Conservation (phyloP, 2,888 invertebrate genomes). For the Xanthorhoe spadicearia region DNA sequence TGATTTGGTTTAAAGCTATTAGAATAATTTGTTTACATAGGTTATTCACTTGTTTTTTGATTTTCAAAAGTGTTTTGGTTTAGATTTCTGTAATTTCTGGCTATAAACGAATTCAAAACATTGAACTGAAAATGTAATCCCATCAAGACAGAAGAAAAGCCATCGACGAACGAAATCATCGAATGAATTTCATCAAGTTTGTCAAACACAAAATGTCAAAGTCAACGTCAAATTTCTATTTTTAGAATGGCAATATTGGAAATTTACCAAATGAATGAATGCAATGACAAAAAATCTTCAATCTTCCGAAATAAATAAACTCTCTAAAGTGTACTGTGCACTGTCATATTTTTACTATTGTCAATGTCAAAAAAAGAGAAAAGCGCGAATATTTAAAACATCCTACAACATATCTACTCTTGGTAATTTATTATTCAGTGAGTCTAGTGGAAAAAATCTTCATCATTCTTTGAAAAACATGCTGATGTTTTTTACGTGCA, state of each 20-base stretch:
- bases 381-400: conserved; percentile 35
- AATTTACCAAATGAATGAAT: too few relatives aligned
- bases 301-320: too few relatives aligned
- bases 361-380: conserved; percentile 12
- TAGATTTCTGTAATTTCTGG: conserved; percentile 8
- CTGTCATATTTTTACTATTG: background rate
- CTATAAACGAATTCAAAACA: conserved; percentile 30
- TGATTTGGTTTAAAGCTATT: conserved; percentile 23
- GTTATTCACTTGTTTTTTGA: conserved; percentile 17
- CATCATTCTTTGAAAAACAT: background rate
- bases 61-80: conserved; percentile 3
- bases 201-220: conserved; percentile 1
- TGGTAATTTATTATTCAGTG: too few relatives aligned
- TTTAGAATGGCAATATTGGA: too few relatives aligned
- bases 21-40: conserved; percentile 28
- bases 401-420: too few relatives aligned
- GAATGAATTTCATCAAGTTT: background rate
- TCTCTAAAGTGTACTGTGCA: background rate
- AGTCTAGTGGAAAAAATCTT: too few relatives aligned
- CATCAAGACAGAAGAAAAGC: background rate
- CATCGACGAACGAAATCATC: conserved; percentile 6
- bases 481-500: background rate
- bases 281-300: too few relatives aligned
- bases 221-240: too few relatives aligned
- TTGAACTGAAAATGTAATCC: conserved; percentile 14